phyloP scores from a whole-genome alignment of 1,140 invertebrate genomes.

The Papilio dardanus region DNA sequence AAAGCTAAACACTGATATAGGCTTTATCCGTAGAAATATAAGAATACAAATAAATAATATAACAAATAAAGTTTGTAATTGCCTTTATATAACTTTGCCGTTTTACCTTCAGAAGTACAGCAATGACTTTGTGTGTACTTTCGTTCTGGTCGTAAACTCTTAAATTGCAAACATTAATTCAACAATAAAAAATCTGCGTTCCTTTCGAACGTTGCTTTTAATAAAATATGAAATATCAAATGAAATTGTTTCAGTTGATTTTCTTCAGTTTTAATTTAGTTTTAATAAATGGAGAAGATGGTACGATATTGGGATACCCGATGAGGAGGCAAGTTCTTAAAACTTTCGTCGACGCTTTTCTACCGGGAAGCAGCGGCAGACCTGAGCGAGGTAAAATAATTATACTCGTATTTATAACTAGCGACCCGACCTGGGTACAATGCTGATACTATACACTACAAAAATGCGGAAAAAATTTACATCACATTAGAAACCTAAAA shows the following conservation, averaged over 20 bases:
- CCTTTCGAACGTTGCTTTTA: background rate
- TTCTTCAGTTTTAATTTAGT: constrained; percentile 4
- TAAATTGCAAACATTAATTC: constrained; percentile 9
- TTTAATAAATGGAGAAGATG: background rate
- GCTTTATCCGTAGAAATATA: no score
- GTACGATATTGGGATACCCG: background rate
- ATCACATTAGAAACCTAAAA: no score
- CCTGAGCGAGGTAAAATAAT: background rate
- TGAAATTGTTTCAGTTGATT: background rate
- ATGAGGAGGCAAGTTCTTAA: background rate
- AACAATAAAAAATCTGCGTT: background rate
- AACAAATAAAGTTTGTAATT: background rate
- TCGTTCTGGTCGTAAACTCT: constrained; percentile 18
- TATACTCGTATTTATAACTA: no score
- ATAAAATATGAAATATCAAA: background rate
- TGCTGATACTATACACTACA: no score
- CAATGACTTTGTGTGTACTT: background rate
- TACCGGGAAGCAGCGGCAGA: constrained; percentile 6
- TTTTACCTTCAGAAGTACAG: background rate
- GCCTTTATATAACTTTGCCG: background rate
- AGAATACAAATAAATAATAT: background rate
- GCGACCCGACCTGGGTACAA: no score
- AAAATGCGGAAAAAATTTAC: no score
- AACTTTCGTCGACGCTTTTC: constrained; percentile 10
- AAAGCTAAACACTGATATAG: no score